Percentiles rank a stretch among this genome's conserved stretches.
Conservation (phyloP, 2,113 vertebrate species). For the Heliornis fulica region DNA sequence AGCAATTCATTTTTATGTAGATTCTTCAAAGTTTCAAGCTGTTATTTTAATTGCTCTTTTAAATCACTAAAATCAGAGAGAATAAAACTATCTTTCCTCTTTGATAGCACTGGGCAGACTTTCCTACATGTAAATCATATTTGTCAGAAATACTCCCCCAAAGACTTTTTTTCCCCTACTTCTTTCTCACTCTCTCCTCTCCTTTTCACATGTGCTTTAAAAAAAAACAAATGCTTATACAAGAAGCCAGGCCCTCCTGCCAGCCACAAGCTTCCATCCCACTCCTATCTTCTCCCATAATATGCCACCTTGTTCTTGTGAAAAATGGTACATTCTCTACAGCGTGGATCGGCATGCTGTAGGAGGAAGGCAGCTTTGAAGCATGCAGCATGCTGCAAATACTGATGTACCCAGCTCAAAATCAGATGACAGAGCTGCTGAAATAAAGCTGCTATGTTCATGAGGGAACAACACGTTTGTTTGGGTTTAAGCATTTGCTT, state of each 20-base stretch:
- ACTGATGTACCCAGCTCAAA: background rate
- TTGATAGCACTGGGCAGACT: background rate
- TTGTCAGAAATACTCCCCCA: conserved; percentile 16
- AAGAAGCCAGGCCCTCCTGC: background rate
- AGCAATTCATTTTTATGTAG: background rate
- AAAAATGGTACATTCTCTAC: background rate
- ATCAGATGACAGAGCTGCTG: background rate
- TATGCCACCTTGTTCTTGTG: conserved; percentile 15
- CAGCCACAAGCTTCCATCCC: conserved; percentile 21
- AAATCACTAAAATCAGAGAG: background rate
- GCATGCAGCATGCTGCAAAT: background rate
- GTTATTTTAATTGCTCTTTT: background rate
- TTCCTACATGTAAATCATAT: background rate
- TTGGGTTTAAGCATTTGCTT: background rate
- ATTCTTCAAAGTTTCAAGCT: background rate
- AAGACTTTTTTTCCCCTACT: background rate
- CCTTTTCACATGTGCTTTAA: background rate
- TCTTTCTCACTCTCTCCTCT: background rate
- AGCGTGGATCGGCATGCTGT: background rate
- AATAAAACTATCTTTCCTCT: background rate
- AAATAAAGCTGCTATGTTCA: background rate
- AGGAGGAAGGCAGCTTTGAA: conserved; percentile 1
- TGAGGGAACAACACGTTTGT: background rate
- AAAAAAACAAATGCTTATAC: background rate
- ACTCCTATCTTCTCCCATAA: conserved; percentile 15